A percentile compares a stretch with the other conserved stretches of the same genome.
Evolutionary conservation across 1,140 invertebrate species (phyloP).

Genomic region (Dreissena polymorpha): DNA sequence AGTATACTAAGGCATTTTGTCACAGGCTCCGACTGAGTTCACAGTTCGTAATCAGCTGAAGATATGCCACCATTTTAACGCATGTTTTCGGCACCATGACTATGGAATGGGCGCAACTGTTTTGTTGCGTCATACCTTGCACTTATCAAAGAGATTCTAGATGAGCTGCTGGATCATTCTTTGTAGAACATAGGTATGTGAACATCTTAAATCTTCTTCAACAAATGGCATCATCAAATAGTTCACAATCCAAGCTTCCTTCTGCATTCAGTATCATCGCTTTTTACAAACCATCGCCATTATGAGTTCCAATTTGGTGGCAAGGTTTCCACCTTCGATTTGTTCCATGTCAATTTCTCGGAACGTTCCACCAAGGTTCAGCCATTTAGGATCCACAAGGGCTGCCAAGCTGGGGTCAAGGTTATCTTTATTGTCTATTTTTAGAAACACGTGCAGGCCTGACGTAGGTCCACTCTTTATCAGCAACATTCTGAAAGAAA

Average conservation of each 20-base stretch:
- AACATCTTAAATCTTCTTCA: not conserved
- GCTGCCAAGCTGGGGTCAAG: conserved; percentile 92
- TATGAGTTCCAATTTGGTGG: conserved; percentile 97
- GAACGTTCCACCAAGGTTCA: conserved; percentile 89
- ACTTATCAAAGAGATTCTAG: not conserved
- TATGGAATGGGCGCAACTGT: too few species aligned
- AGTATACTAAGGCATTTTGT: too few species aligned
- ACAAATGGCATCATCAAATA: not conserved
- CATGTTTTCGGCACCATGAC: too few species aligned
- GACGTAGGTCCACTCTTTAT: conserved; percentile 90
- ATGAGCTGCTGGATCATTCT: not conserved
- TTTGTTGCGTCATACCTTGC: not conserved
- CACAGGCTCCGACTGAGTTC: too few species aligned
- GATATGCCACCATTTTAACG: too few species aligned
- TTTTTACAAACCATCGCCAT: conserved; percentile 85
- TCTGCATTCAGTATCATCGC: conserved; percentile 22
- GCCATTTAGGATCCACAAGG: conserved; percentile 92
- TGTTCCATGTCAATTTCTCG: conserved; percentile 95
- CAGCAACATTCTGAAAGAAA: conserved; percentile 86
- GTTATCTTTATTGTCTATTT: conserved; percentile 85
- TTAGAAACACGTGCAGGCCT: conserved; percentile 83
- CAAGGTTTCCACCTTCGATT: conserved; percentile 97
- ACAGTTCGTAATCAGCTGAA: too few species aligned
- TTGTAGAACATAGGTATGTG: not conserved
- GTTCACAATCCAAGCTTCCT: not conserved